Evolutionary conservation across 2,797 vertebrate genomes (phyloP).

Genomic region (Artibeus jamaicensis): DNA sequence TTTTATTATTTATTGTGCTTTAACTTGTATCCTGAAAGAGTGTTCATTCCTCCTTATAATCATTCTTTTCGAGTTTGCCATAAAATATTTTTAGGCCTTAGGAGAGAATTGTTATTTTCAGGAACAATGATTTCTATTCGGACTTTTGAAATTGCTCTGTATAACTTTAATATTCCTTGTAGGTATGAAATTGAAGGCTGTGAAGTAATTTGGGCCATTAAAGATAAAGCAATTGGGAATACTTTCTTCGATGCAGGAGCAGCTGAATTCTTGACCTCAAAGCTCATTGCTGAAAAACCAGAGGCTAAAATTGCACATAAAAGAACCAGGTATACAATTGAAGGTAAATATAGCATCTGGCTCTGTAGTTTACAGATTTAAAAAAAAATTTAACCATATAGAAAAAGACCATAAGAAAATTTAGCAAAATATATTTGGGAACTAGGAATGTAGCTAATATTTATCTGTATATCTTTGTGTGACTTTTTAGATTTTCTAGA

Average conservation of each 20-base stretch:
- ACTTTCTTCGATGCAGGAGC: conserved; percentile 97
- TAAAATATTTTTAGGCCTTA: neutral
- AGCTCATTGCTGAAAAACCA: conserved; percentile 84
- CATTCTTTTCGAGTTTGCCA: neutral
- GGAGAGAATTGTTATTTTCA: neutral
- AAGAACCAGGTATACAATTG: conserved; percentile 90
- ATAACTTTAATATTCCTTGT: conserved; percentile 54
- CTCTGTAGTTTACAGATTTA: neutral
- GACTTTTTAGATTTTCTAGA: conserved; percentile 1
- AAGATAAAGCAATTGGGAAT: conserved; percentile 96
- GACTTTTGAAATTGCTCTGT: neutral
- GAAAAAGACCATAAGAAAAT: neutral
- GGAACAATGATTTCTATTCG: neutral
- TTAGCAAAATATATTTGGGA: neutral
- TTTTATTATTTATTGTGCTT: neutral
- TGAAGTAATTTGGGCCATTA: conserved; percentile 97
- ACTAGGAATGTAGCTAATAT: neutral
- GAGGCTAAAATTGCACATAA: conserved; percentile 84
- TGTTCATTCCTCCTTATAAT: neutral
- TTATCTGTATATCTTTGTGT: neutral
- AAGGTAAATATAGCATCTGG: conserved; percentile 70
- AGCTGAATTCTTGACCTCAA: conserved; percentile 93
- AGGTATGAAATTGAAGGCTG: conserved; percentile 95
- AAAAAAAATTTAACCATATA: neutral
- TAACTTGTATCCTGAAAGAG: neutral